phyloP scores from a whole-genome alignment of 2,797 vertebrate species.

The Orientallactaga sibirica region DNA sequence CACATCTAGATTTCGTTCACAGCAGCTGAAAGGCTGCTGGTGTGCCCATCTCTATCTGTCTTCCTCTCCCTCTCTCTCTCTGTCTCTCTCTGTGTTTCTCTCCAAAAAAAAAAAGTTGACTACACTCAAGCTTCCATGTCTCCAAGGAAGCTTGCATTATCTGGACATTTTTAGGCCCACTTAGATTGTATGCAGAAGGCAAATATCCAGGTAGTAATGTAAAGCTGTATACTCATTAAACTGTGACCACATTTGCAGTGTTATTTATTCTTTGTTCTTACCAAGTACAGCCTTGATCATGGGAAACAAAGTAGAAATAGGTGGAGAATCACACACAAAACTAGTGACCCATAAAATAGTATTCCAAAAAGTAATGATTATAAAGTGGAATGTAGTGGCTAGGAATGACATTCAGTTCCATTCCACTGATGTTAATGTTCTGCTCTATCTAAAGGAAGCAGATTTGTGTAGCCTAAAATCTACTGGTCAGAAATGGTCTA shows the following conservation, averaged over 20 bases:
- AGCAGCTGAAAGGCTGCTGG: too few relatives aligned
- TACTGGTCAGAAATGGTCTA: neutral
- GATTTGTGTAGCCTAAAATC: neutral
- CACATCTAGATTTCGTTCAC: too few relatives aligned
- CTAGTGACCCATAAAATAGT: constrained; percentile 62
- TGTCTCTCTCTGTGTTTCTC: too few relatives aligned
- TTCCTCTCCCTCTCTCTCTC: too few relatives aligned
- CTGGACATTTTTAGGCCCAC: constrained; percentile 70
- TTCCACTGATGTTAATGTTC: neutral
- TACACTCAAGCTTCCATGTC: constrained; percentile 36
- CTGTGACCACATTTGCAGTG: constrained; percentile 48
- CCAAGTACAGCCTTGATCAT: constrained; percentile 38
- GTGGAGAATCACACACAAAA: constrained; percentile 54
- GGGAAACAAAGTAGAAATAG: constrained; percentile 13
- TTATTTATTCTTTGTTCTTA: constrained; percentile 66
- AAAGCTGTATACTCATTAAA: constrained; percentile 16
- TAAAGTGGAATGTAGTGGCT: constrained; percentile 35
- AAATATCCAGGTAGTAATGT: constrained; percentile 46
- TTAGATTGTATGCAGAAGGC: constrained; percentile 72
- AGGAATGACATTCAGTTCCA: constrained; percentile 47
- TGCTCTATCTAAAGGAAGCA: neutral
- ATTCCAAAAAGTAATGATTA: constrained; percentile 43
- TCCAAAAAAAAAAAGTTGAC: constrained; percentile 53
- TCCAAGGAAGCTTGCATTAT: constrained; percentile 32
- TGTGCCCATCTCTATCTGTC: too few relatives aligned